Conservation (phyloP, 1,140 invertebrate species). For the Anastrepha ludens region DNA sequence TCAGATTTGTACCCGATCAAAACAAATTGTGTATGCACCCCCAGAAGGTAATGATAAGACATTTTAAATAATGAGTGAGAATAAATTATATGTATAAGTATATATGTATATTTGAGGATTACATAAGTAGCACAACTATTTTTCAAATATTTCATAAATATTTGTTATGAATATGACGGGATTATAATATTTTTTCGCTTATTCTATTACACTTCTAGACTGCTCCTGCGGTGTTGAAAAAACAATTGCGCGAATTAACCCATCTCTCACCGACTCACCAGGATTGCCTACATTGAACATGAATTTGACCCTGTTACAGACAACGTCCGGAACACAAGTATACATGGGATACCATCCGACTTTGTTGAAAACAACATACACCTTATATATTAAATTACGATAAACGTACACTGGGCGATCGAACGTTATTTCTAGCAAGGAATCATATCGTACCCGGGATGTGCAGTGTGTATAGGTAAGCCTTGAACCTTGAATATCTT, state of each 20-base stretch:
- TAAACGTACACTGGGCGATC: conserved; percentile 85
- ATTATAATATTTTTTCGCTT: not conserved
- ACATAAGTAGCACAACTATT: no score
- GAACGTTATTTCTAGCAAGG: conserved; percentile 85
- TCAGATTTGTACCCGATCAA: no score
- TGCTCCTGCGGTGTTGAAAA: conserved; percentile 76
- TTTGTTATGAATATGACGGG: no score
- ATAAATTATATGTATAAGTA: no score
- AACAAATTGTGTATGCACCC: no score
- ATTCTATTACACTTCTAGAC: conserved; percentile 65
- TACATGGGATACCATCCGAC: conserved; percentile 86
- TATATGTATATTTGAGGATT: no score
- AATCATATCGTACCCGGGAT: conserved; percentile 80
- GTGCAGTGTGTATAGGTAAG: conserved; percentile 88
- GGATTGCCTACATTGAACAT: conserved; percentile 82
- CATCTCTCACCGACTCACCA: conserved; percentile 81
- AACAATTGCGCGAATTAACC: conserved; percentile 84
- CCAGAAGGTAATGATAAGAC: no score
- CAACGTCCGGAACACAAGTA: conserved; percentile 77
- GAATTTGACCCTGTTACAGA: conserved; percentile 82
- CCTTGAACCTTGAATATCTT: conserved; percentile 84
- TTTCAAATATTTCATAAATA: no score
- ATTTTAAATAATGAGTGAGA: no score
- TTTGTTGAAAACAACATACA: conserved; percentile 88
- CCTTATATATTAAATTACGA: conserved; percentile 84